Percentiles rank a stretch among this genome's conserved stretches.
These are phyloP conservation scores for Aethina tumida DNA, from an alignment of 1,140 invertebrate species.

Conservation along the genomic window DNA sequence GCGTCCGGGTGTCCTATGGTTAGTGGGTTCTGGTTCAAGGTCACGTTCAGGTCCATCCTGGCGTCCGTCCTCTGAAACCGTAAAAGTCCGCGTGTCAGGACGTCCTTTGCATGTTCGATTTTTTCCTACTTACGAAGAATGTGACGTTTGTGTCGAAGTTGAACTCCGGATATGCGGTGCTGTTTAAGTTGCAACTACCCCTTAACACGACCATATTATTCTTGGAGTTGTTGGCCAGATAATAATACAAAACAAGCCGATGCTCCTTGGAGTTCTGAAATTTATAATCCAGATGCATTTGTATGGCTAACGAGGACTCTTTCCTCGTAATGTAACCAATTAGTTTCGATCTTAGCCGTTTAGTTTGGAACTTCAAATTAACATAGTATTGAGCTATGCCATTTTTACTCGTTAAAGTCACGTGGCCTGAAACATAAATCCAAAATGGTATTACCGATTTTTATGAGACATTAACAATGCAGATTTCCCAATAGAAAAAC, in stretches of 20 bases:
- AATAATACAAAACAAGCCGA: conserved; percentile 52
- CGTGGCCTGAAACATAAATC: conserved; percentile 35
- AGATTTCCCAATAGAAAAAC: no score
- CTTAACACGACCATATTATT: conserved; percentile 42
- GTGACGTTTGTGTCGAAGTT: conserved; percentile 58
- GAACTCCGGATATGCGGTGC: conserved; percentile 63
- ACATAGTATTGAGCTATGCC: conserved; percentile 61
- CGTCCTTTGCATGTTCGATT: conserved; percentile 4
- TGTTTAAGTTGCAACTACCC: conserved; percentile 54
- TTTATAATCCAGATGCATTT: conserved; percentile 55
- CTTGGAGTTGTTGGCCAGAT: conserved; percentile 52
- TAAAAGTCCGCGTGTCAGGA: background rate
- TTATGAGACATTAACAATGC: no score
- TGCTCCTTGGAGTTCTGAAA: conserved; percentile 56
- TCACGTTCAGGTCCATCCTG: conserved; percentile 43
- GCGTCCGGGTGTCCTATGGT: conserved; percentile 30
- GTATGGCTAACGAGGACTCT: conserved; percentile 42
- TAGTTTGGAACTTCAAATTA: conserved; percentile 56
- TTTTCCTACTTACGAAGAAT: conserved; percentile 45
- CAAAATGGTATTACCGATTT: no score
- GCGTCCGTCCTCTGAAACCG: conserved; percentile 42
- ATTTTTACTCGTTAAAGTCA: conserved; percentile 50
- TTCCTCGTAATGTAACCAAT: conserved; percentile 54
- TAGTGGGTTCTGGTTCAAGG: conserved; percentile 27
- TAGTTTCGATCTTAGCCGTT: conserved; percentile 51